Conservation (phyloP, 2,797 vertebrate genomes). For the Columba guinea region DNA sequence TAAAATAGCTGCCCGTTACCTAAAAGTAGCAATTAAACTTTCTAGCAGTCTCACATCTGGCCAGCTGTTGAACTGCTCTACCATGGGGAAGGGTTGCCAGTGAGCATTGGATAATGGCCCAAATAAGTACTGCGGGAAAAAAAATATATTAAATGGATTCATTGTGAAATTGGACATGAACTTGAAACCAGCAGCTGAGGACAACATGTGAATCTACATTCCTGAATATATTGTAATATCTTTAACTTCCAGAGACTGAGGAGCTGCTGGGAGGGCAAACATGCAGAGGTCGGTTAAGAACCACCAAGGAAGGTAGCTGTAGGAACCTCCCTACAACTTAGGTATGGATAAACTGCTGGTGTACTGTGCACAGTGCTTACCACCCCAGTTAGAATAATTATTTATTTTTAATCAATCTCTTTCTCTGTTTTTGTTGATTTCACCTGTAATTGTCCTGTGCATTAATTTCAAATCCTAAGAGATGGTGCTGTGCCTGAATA, state of each 20-base stretch:
- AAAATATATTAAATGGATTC: neutral
- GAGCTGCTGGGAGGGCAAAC: neutral
- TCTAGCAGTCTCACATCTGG: neutral
- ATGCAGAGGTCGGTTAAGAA: neutral
- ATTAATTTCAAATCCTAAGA: neutral
- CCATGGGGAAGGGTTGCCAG: neutral
- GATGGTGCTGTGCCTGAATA: neutral
- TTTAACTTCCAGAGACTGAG: neutral
- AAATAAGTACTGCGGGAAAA: neutral
- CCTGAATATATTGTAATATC: neutral
- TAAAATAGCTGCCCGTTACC: neutral
- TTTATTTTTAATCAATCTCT: neutral
- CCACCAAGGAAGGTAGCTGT: accelerated
- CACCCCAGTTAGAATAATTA: neutral
- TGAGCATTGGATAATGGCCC: neutral
- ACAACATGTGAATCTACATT: neutral
- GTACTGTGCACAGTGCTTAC: neutral
- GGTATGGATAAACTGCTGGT: accelerated
- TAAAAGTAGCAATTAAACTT: neutral
- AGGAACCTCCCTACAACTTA: neutral
- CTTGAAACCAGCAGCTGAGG: neutral
- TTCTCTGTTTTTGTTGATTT: neutral
- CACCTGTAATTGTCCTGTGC: neutral
- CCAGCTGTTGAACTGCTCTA: neutral
- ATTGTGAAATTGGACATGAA: neutral